phyloP scores from a whole-genome alignment of 2,113 vertebrate genomes.

The Alligator mississippiensis region DNA sequence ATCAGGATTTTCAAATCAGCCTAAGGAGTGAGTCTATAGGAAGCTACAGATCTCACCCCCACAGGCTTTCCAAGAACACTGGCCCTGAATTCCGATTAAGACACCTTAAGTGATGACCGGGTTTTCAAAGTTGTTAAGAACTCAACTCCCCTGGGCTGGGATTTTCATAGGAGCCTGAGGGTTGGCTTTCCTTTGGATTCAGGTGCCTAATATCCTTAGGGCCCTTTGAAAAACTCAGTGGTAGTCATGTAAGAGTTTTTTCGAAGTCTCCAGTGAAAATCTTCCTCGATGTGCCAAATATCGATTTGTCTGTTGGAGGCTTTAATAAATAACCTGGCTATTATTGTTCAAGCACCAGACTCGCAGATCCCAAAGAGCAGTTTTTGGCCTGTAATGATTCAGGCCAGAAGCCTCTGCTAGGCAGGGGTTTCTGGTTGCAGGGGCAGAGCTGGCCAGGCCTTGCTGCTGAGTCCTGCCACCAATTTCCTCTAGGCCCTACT shows the following conservation, averaged over 20 bases:
- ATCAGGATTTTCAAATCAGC: neutral
- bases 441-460: too few relatives aligned
- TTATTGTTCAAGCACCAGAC: neutral
- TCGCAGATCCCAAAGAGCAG: neutral
- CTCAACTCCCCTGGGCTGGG: neutral
- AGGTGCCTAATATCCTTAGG: neutral
- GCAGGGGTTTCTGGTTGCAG: too few relatives aligned
- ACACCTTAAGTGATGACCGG: neutral
- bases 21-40: neutral
- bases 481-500: too few relatives aligned
- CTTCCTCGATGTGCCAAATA: neutral
- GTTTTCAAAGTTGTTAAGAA: rapidly evolving
- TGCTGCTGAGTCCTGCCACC: too few relatives aligned
- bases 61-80: neutral
- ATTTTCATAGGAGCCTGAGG: neutral
- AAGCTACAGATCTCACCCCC: neutral
- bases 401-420: neutral
- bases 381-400: neutral
- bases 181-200: neutral
- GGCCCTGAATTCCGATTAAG: neutral
- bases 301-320: neutral
- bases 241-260: too few relatives aligned
- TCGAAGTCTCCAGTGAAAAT: neutral
- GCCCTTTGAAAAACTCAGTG: neutral
- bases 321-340: too few relatives aligned